These are phyloP conservation scores for Malaclemys terrapin DNA, from an alignment of 2,113 vertebrate genomes.

Conservation along the genomic window DNA sequence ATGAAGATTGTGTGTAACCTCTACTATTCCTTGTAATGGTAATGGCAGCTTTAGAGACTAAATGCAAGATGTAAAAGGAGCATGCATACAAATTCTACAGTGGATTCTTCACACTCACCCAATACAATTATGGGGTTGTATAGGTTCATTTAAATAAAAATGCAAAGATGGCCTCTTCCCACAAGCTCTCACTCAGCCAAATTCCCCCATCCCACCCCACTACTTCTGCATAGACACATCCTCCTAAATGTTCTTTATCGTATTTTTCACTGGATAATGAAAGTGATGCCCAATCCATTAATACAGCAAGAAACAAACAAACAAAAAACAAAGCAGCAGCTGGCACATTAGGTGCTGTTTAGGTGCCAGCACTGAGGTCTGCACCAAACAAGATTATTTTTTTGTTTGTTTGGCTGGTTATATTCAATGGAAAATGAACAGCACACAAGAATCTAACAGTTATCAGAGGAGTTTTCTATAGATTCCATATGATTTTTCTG, in stretches of 20 bases:
- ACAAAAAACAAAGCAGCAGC: conserved; percentile 70
- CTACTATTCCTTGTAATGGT: neutral
- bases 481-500: conserved; percentile 3
- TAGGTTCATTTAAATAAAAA: conserved; percentile 39
- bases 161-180: neutral
- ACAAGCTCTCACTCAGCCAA: neutral
- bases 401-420: conserved; percentile 74
- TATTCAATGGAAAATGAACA: conserved; percentile 60
- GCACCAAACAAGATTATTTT: conserved; percentile 75
- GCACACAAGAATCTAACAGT: conserved; percentile 30
- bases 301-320: conserved; percentile 66
- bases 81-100: neutral
- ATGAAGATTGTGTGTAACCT: neutral
- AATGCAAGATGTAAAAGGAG: neutral
- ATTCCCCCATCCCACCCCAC: conserved; percentile 32
- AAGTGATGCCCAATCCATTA: conserved; percentile 73
- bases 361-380: conserved; percentile 75
- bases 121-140: neutral
- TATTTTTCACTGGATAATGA: conserved; percentile 61
- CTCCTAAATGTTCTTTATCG: conserved; percentile 37
- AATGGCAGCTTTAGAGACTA: neutral
- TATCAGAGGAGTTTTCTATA: conserved; percentile 26
- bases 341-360: conserved; percentile 73
- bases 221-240: neutral
- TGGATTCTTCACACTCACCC: neutral